Evolutionary conservation across 2,888 invertebrate genomes (phyloP).

Genomic region (Drosophila borealis): DNA sequence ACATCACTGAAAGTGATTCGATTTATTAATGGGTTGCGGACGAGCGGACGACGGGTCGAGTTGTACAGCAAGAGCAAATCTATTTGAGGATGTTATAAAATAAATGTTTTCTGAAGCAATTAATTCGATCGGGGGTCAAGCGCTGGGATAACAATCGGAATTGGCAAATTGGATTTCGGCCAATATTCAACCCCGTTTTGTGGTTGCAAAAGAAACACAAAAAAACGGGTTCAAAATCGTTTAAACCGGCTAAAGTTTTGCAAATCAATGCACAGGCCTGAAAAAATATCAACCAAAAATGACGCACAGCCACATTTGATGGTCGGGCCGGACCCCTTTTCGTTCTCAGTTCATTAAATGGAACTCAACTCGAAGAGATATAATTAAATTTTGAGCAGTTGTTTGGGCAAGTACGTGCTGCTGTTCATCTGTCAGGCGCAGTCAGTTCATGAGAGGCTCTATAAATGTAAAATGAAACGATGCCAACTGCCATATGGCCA

Average conservation of each 20-base stretch:
- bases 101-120: background rate
- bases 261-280: constrained; percentile 7
- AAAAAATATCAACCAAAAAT: constrained; percentile 3
- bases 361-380: constrained; percentile 1
- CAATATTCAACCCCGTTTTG: background rate
- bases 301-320: background rate
- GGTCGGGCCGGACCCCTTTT: background rate
- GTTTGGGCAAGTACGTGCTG: background rate
- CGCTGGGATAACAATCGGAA: background rate
- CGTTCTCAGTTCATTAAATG: constrained; percentile 1
- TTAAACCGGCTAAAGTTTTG: constrained; percentile 7
- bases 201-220: background rate
- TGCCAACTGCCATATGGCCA: constrained; percentile 52
- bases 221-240: constrained; percentile 13
- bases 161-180: constrained; percentile 15
- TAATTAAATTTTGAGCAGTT: constrained; percentile 31
- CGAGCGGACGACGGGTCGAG: background rate
- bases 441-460: constrained; percentile 27
- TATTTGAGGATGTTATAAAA: background rate
- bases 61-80: background rate
- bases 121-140: constrained; percentile 8
- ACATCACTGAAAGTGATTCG: constrained; percentile 4
- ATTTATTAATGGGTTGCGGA: constrained; percentile 40
- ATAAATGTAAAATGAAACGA: constrained; percentile 42
- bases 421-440: constrained; percentile 17